phyloP scores from a whole-genome alignment of 2,797 vertebrate genomes.

The Threskiornis aethiopicus region DNA sequence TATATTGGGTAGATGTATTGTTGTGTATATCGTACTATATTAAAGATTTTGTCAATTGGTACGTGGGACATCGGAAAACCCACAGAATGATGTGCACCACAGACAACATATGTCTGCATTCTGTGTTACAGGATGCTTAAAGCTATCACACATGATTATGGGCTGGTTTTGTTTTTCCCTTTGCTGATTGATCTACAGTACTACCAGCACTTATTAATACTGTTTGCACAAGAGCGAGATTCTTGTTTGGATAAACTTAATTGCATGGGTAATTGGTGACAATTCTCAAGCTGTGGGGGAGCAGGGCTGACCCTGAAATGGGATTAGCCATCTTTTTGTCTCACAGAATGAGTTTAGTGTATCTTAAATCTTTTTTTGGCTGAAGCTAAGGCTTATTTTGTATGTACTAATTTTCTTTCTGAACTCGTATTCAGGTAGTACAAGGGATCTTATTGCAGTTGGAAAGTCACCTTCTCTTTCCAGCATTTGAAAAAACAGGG shows the following conservation, averaged over 20 bases:
- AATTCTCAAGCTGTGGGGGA: neutral
- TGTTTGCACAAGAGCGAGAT: neutral
- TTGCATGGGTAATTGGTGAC: neutral
- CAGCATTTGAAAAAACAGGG: neutral
- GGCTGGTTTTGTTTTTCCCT: neutral
- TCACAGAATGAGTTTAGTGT: neutral
- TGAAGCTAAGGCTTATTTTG: neutral
- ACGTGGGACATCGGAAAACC: neutral
- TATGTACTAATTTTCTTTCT: neutral
- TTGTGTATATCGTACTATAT: neutral
- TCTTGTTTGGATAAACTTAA: neutral
- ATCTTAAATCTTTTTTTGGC: neutral
- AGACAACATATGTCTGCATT: accelerated
- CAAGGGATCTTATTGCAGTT: neutral
- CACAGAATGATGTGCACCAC: neutral
- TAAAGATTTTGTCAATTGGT: neutral
- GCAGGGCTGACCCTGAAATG: neutral
- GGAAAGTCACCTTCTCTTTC: neutral
- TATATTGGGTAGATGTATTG: neutral
- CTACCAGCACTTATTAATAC: neutral
- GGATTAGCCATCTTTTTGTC: neutral
- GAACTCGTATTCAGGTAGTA: neutral
- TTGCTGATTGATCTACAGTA: neutral
- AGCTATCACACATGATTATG: neutral
- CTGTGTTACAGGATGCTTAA: neutral